These are phyloP conservation scores for Mythimna impura DNA, from an alignment of 2,888 invertebrate genomes.

Conservation along the genomic window DNA sequence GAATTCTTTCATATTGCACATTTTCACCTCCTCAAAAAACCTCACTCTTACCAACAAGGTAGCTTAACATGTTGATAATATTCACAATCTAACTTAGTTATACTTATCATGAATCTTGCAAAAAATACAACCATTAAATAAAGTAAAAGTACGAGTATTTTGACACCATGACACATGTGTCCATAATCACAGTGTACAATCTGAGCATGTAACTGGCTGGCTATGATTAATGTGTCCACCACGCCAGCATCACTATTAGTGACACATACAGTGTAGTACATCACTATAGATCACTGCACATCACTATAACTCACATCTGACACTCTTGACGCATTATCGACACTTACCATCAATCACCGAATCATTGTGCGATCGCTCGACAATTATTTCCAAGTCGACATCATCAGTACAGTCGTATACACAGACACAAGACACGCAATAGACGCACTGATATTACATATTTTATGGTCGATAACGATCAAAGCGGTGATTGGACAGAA, in stretches of 20 bases:
- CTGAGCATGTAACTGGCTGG: neutral
- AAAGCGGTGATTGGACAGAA: conserved; percentile 17
- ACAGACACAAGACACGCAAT: conserved; percentile 6
- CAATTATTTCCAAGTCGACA: conserved; percentile 11
- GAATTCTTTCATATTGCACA: neutral
- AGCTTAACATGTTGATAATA: neutral
- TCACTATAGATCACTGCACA: conserved; percentile 20
- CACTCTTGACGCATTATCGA: conserved; percentile 44
- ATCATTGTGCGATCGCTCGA: conserved; percentile 35
- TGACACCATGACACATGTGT: conserved; percentile 7
- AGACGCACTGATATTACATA: conserved; percentile 3
- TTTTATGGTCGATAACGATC: conserved; percentile 10
- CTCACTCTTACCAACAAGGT: neutral
- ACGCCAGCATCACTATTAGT: conserved; percentile 12
- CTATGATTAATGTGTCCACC: conserved; percentile 10
- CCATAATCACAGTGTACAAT: conserved; percentile 17
- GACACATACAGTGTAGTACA: conserved; percentile 27
- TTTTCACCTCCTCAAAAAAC: neutral
- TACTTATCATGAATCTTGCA: too few species aligned
- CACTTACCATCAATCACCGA: conserved; percentile 46
- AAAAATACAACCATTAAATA: conserved; percentile 9
- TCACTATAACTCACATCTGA: conserved; percentile 37
- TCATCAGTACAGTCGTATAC: conserved; percentile 19
- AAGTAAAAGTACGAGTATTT: neutral
- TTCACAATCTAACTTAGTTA: neutral